Conservation (phyloP, 2,888 invertebrate species). For the Linyphia triangularis region DNA sequence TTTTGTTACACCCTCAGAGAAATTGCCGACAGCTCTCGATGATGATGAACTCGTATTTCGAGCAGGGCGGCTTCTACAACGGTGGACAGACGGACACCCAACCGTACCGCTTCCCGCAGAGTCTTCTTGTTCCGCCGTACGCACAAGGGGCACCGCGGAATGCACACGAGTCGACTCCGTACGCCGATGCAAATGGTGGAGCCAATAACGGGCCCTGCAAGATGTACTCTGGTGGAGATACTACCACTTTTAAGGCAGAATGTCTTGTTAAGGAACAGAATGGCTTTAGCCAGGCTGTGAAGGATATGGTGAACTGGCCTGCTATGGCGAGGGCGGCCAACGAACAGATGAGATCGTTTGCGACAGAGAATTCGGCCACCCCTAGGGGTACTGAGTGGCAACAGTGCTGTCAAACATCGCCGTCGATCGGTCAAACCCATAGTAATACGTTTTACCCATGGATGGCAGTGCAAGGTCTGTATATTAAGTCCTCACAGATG, state of each 20-base stretch:
- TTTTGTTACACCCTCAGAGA: no score
- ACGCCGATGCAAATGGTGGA: constrained; percentile 64
- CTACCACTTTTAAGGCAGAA: constrained; percentile 75
- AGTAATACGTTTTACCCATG: constrained; percentile 96
- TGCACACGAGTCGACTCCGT: constrained; percentile 64
- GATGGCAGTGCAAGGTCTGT: constrained; percentile 99
- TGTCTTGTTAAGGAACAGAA: constrained; percentile 76
- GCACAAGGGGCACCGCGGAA: constrained; percentile 68
- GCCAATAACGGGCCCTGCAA: constrained; percentile 75
- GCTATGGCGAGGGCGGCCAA: constrained; percentile 58
- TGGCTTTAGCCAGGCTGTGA: constrained; percentile 75
- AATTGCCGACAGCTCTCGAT: no score
- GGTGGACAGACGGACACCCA: constrained; percentile 88
- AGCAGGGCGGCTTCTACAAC: constrained; percentile 97
- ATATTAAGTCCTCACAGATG: no score
- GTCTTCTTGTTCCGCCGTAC: constrained; percentile 88
- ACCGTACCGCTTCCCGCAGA: constrained; percentile 89
- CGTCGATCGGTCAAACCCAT: constrained; percentile 88
- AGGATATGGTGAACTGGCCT: constrained; percentile 74
- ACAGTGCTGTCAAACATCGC: constrained; percentile 82
- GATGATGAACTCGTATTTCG: constrained; percentile 95
- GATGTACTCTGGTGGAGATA: constrained; percentile 74
- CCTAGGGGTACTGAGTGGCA: constrained; percentile 80
- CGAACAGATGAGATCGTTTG: constrained; percentile 76
- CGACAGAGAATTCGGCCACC: constrained; percentile 73